Base-by-base conservation (phyloP, 2,113 vertebrate species). In the Xiphias gladius region DNA sequence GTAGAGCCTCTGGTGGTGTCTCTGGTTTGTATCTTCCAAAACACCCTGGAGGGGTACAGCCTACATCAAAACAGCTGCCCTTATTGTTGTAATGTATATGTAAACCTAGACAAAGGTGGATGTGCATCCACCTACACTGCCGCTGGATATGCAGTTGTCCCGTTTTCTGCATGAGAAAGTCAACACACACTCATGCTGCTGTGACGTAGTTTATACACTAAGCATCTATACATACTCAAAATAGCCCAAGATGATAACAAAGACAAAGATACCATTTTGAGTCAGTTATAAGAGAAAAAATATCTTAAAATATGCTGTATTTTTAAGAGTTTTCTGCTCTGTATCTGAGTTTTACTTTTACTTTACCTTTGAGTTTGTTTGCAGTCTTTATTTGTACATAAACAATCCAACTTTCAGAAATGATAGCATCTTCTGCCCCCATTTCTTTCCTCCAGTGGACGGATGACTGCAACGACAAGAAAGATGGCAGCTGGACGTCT, bases 401-500 rank as follows among this genome's bases (percentile, higher is more conserved):
- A 62, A 26, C 24, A 28, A 12, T 1, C 30, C 39, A 26, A 16
- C 24, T 20, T 22, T 61, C 50, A 58, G 0, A 71, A 63, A 64
- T 57, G 0, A 68, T 10, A 16, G 2, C 35, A 48, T 37, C 11
- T 17, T 57, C 16, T 39, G 2, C 3, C 3, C 7, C 1, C 14
- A 7, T 71, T 73, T 90, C 2, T 87, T 63, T 90, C n/a, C 54
- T 37, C n/a, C 94, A 99, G 98, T 99, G 98, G 98, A 97, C 97
- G 0, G 95, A 97, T 2, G 96, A 98, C 90, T 97, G 96, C 79
- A 96, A 92, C 0, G 95, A 98, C 85, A 97, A 96, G 84, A 95
- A 96, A 52, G 97, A 97, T 79, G 94, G 95, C 70, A 96, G 95
- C 93, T 96, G 96, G 94, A 95, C 97, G 24, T 97, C 97, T 32